Percentiles rank a stretch among this genome's conserved stretches.
Evolutionary conservation across 2,888 invertebrate species (phyloP).

Genomic region (Cerastoderma edule): DNA sequence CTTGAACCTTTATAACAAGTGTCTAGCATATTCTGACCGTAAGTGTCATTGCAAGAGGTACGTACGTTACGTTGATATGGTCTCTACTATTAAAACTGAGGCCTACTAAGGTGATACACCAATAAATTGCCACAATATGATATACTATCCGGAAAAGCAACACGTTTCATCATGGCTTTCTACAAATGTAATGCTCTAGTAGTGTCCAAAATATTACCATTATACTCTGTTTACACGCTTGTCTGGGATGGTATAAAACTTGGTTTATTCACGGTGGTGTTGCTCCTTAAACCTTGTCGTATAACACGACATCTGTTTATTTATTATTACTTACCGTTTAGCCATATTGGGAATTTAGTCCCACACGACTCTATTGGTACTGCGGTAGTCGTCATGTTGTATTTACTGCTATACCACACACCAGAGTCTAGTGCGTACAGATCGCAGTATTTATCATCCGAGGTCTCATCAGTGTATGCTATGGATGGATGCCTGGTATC

Average conservation of each 20-base stretch:
- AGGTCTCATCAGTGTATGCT: constrained; percentile 1
- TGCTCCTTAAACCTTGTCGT: not conserved
- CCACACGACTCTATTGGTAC: constrained; percentile 13
- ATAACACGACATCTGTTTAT: not conserved
- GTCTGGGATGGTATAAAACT: not conserved
- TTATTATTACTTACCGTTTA: constrained; percentile 23
- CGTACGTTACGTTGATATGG: not conserved
- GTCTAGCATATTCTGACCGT: too few relatives aligned
- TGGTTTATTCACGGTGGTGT: not conserved
- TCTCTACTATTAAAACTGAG: too few relatives aligned
- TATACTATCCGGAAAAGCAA: not conserved
- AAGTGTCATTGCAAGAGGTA: too few relatives aligned
- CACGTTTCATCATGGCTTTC: not conserved
- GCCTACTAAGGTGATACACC: too few relatives aligned
- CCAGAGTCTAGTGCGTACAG: constrained; percentile 18
- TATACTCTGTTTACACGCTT: not conserved
- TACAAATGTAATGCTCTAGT: not conserved
- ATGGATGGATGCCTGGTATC: constrained; percentile 21
- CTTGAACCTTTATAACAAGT: too few relatives aligned
- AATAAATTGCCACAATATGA: too few relatives aligned
- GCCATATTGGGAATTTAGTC: constrained; percentile 22
- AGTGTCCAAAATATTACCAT: not conserved
- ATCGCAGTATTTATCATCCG: constrained; percentile 23
- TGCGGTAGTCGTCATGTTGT: constrained; percentile 22
- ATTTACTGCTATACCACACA: constrained; percentile 22